Conservation (phyloP, 2,888 invertebrate genomes). For the Apocheima hispidaria region DNA sequence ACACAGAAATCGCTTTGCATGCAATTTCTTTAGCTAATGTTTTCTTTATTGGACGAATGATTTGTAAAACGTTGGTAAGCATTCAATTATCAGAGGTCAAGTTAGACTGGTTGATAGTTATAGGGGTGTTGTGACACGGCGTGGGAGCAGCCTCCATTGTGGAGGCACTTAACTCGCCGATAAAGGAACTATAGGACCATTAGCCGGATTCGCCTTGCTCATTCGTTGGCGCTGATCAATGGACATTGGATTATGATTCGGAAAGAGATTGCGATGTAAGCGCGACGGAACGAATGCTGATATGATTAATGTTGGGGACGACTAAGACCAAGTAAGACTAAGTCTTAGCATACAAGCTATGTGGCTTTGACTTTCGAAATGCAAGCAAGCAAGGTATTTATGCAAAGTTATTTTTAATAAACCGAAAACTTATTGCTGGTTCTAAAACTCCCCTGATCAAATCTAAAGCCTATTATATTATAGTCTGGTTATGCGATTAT, state of each 20-base stretch:
- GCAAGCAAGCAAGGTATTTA: too few species aligned
- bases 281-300: conserved; percentile 56
- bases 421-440: too few species aligned
- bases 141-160: conserved; percentile 83
- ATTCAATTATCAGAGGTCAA: conserved; percentile 45
- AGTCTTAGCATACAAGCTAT: too few species aligned
- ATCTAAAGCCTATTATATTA: too few species aligned
- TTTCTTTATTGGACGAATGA: not conserved
- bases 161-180: conserved; percentile 81
- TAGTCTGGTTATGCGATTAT: too few species aligned
- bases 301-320: conserved; percentile 47
- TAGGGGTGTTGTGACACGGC: conserved; percentile 84
- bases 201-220: conserved; percentile 83
- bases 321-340: not conserved
- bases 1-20: not conserved
- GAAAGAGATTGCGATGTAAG: conserved; percentile 65
- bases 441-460: too few species aligned
- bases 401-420: too few species aligned
- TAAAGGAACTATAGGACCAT: conserved; percentile 83
- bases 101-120: conserved; percentile 55
- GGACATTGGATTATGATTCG: conserved; percentile 82
- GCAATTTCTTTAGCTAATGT: not conserved
- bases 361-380: too few species aligned
- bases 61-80: not conserved
- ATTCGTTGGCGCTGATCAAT: conserved; percentile 80